Percentiles rank a stretch among this genome's conserved stretches.
Evolutionary conservation across 2,888 invertebrate genomes (phyloP).

Genomic region (Ectemnius continuus): DNA sequence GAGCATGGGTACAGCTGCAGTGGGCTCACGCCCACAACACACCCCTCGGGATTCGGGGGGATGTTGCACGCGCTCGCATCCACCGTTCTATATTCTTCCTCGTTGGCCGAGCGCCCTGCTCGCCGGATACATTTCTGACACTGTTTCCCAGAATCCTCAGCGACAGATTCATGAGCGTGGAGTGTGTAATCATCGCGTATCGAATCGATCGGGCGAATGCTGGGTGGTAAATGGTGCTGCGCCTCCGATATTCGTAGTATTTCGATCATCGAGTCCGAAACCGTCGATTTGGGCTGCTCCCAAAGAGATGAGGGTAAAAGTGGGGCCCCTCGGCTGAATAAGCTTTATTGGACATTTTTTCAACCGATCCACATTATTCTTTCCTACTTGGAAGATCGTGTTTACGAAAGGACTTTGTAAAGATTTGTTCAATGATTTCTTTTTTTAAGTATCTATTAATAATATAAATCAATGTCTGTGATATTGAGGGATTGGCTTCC

Average conservation of each 20-base stretch:
- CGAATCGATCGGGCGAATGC: not conserved
- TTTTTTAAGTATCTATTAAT: not conserved
- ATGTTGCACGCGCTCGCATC: constrained; percentile 56
- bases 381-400: no score
- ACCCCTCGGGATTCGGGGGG: constrained; percentile 65
- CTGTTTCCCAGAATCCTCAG: constrained; percentile 14
- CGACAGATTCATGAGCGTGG: not conserved
- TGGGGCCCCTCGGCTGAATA: no score
- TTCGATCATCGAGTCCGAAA: no score
- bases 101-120: constrained; percentile 16
- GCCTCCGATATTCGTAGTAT: no score
- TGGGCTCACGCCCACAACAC: constrained; percentile 73
- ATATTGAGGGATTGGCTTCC: no score
- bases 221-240: not conserved
- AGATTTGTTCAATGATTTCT: not conserved
- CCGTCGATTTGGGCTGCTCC: no score
- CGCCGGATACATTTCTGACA: constrained; percentile 3
- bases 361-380: no score
- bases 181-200: not conserved
- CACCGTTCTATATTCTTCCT: not conserved
- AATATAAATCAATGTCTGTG: not conserved
- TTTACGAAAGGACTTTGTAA: no score
- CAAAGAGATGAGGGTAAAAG: no score
- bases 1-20: constrained; percentile 60
- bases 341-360: no score